Evolutionary conservation across 2,888 invertebrate genomes (phyloP).

Genomic region (Oasisia sp.): DNA sequence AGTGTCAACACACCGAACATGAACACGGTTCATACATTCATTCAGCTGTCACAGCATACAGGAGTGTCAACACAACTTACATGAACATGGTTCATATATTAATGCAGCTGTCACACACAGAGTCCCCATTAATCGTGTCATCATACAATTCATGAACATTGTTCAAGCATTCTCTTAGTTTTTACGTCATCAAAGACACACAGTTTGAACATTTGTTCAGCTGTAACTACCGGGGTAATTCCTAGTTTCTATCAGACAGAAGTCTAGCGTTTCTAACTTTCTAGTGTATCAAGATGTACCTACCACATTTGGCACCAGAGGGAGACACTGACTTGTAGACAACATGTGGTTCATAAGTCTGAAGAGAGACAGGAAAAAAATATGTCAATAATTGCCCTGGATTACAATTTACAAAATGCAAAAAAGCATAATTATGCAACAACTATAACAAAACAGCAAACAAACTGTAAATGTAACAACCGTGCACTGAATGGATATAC

Average conservation of each 20-base stretch:
- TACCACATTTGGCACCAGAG: conserved; percentile 12
- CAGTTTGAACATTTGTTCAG: neutral
- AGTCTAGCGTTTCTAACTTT: neutral
- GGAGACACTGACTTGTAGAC: conserved; percentile 11
- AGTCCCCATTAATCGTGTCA: no score
- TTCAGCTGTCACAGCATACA: neutral
- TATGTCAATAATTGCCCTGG: neutral
- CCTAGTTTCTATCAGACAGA: neutral
- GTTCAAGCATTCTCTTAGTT: neutral
- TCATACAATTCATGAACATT: no score
- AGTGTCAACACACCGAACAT: neutral
- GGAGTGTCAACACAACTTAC: neutral
- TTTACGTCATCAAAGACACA: neutral
- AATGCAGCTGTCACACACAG: neutral
- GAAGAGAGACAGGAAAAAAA: neutral
- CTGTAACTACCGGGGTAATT: neutral
- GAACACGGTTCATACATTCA: neutral
- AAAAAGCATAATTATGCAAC: no score
- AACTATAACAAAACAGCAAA: no score
- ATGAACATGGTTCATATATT: neutral
- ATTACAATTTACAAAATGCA: no score
- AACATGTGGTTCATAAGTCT: conserved; percentile 6
- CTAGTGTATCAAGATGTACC: neutral
- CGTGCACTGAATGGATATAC: no score
- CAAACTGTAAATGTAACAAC: no score